Evolutionary conservation across 1,140 invertebrate genomes (phyloP).

Genomic region (Lepidurus arcticus): DNA sequence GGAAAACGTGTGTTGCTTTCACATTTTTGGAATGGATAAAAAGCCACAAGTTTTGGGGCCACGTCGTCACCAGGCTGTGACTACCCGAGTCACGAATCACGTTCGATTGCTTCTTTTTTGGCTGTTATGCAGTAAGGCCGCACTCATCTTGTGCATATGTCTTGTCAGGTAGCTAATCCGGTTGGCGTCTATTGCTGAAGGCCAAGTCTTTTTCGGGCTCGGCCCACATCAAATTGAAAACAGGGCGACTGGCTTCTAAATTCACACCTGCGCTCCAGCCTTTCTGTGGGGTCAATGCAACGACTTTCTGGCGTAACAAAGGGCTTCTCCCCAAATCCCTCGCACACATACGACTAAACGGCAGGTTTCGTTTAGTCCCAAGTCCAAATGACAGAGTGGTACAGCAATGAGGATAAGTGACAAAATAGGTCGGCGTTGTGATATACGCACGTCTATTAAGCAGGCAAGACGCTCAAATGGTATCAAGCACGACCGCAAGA

Average conservation of each 20-base stretch:
- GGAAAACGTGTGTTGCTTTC: too few relatives aligned
- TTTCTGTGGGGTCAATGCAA: background rate
- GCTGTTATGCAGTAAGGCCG: background rate
- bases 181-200: slow-evolving; percentile 16
- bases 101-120: background rate
- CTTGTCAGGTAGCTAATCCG: slow-evolving; percentile 14
- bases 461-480: too few relatives aligned
- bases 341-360: background rate
- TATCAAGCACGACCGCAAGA: too few relatives aligned
- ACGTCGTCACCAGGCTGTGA: background rate
- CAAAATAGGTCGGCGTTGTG: too few relatives aligned
- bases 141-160: background rate
- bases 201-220: slow-evolving; percentile 3
- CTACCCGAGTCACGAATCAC: background rate
- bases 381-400: too few relatives aligned
- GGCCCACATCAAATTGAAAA: background rate
- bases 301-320: background rate
- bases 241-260: background rate
- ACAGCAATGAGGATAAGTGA: too few relatives aligned
- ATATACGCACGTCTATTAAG: too few relatives aligned
- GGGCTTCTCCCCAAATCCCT: background rate
- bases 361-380: background rate
- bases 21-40: too few relatives aligned
- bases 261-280: background rate
- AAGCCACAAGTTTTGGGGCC: background rate